Base-by-base conservation (phyloP, 2,113 vertebrate genomes). In the Protobothrops mucrosquamatus region DNA sequence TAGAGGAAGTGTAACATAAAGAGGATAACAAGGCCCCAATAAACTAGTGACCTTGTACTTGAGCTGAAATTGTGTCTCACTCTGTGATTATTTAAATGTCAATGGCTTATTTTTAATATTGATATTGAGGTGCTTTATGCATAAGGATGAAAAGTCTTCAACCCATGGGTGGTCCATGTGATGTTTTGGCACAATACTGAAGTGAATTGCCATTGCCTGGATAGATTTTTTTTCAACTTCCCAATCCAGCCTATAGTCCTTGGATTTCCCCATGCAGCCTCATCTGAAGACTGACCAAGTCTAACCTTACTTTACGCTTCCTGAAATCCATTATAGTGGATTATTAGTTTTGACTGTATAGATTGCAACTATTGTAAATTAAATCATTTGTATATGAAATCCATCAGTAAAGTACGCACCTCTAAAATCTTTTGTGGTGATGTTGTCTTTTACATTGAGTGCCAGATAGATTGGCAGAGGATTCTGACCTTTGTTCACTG, bases 401-500 rank as follows among this genome's bases (percentile, higher is more conserved):
- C 18, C 74, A 22, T 34, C 34, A 43, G 8, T 23, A n/a, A 92
- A 92, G 0, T 23, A 34, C 91, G 97, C 97, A 98, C 98, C 98
- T 93, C 96, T 97, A 93, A 98, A 98, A 92, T 98, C 98, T 95
- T 98, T 97, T 52, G 98, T 98, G 46, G 97, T 74, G 88, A 97
- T 86, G 93, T 95, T 96, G 52, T 97, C 96, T 57, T 99, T 99
- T 89, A 98, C 98, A 39, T 97, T 98, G 87, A 99, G 98, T 51
- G 98, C 98, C 57, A 98, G 97, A 93, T 98, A 99, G 93, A 99
- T 98, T 5, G 98, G 98, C 56, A 98, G 95, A 2, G 98, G 98
- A 93, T 99, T 99, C 96, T 99, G 98, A 23, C 98, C 98, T 74
- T 92, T 96, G 51, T 96, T 97, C 89, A 99, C 96, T 29, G 98